Conservation (phyloP, 2,888 invertebrate genomes). For the Apodemia zela region DNA sequence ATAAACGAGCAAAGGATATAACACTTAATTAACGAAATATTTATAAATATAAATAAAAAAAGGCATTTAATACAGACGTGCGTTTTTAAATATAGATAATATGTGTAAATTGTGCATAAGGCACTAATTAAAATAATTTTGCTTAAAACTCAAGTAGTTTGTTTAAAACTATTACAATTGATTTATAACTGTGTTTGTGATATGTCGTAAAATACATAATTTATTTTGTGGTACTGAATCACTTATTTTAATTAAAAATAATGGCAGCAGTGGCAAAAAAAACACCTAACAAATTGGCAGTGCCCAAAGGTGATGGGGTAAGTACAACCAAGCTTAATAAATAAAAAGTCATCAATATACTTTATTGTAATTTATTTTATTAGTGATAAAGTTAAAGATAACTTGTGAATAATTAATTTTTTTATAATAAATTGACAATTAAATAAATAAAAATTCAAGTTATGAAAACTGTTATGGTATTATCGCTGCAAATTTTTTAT, state of each 20-base stretch:
- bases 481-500: neutral
- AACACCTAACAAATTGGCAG: constrained; percentile 37
- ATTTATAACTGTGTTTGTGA: constrained; percentile 46
- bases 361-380: neutral
- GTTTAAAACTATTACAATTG: constrained; percentile 22
- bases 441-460: too few relatives aligned
- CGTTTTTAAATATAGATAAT: constrained; percentile 31
- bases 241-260: constrained; percentile 40
- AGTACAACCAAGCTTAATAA: constrained; percentile 40
- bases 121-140: neutral
- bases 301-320: constrained; percentile 53
- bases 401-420: too few relatives aligned
- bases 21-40: constrained; percentile 37
- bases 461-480: too few relatives aligned
- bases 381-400: neutral
- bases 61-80: constrained; percentile 49
- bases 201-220: constrained; percentile 34
- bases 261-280: constrained; percentile 71
- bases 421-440: neutral
- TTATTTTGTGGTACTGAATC: constrained; percentile 55
- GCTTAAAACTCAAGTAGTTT: neutral
- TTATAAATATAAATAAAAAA: constrained; percentile 10
- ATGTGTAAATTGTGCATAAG: constrained; percentile 27
- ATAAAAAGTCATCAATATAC: constrained; percentile 26
- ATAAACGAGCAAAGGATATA: constrained; percentile 38